These are phyloP conservation scores for Heteromurus nitidus DNA, from an alignment of 2,888 invertebrate species.

Conservation along the genomic window DNA sequence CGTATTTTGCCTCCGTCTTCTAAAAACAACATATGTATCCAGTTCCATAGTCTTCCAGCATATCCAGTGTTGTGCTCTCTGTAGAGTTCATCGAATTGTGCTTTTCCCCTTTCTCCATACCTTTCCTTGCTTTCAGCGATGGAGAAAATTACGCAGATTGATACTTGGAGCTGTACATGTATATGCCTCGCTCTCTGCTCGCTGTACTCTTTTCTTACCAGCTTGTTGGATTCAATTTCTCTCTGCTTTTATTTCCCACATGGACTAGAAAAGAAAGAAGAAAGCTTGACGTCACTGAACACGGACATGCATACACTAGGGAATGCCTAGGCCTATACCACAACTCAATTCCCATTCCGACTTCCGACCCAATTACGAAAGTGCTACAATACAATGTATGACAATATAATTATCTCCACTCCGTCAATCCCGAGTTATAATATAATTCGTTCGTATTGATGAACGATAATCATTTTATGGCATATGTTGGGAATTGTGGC, in stretches of 20 bases:
- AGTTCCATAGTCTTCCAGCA: neutral
- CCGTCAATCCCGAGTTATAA: too few relatives aligned
- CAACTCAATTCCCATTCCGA: too few relatives aligned
- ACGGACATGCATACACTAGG: neutral
- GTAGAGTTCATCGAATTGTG: constrained; percentile 6
- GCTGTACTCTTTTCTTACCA: neutral
- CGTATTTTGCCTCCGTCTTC: constrained; percentile 25
- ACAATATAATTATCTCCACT: too few relatives aligned
- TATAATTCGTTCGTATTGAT: too few relatives aligned
- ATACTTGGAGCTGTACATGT: too few relatives aligned
- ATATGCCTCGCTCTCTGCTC: neutral
- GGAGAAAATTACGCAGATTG: neutral
- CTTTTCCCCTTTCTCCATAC: neutral
- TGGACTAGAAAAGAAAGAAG: constrained; percentile 46
- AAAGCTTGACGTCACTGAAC: constrained; percentile 34
- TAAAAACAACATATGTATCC: constrained; percentile 8
- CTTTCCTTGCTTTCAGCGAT: neutral
- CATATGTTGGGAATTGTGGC: too few relatives aligned
- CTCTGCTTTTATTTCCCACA: constrained; percentile 27
- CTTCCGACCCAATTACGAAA: too few relatives aligned
- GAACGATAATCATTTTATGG: too few relatives aligned
- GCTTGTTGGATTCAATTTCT: constrained; percentile 18
- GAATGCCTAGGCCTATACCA: too few relatives aligned
- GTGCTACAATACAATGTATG: too few relatives aligned
- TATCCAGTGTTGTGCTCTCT: neutral